A percentile compares a stretch with the other conserved stretches of the same genome.
Conservation (phyloP, 2,113 vertebrate genomes). For the Phylloscopus trochiloides region DNA sequence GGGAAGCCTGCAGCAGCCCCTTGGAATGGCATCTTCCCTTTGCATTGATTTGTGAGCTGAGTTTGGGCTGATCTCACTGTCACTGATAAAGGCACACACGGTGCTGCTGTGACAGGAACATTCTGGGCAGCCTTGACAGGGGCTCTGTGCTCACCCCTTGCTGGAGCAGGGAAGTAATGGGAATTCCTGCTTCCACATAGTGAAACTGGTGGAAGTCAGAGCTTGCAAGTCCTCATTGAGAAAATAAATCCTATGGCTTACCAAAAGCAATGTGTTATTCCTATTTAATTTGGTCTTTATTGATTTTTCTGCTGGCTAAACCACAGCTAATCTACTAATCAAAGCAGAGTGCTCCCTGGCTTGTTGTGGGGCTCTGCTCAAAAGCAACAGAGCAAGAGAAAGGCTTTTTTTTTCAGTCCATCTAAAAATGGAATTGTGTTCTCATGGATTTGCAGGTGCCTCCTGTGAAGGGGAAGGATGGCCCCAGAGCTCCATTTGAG, state of each 20-base stretch:
- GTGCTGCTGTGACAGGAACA: background rate
- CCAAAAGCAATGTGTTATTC: background rate
- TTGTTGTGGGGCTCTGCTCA: background rate
- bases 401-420: background rate
- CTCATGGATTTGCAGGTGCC: constrained; percentile 21
- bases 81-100: background rate
- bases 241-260: background rate
- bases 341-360: background rate
- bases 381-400: background rate
- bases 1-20: background rate
- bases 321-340: constrained; percentile 7
- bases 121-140: background rate
- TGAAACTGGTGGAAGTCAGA: background rate
- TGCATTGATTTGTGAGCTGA: background rate
- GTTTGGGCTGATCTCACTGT: background rate
- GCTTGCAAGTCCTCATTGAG: background rate
- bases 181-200: background rate
- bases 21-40: background rate
- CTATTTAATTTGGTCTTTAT: constrained; percentile 15
- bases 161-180: background rate
- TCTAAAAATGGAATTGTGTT: background rate
- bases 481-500: constrained; percentile 55
- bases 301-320: constrained; percentile 17
- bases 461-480: background rate
- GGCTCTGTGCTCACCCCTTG: background rate